These are phyloP conservation scores for Chrysina gloriosa DNA, from an alignment of 2,888 invertebrate species.

Conservation along the genomic window DNA sequence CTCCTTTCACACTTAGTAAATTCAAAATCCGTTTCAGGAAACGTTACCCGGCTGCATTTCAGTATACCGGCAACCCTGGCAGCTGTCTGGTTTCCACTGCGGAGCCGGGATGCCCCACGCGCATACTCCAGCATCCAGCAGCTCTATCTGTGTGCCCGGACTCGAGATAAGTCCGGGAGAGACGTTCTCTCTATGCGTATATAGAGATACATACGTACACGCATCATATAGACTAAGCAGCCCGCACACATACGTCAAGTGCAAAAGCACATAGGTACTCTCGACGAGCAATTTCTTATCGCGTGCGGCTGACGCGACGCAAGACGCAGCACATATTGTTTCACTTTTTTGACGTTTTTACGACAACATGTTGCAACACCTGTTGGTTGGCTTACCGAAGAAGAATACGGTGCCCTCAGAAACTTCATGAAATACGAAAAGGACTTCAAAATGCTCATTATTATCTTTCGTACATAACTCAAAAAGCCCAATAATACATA, in stretches of 20 bases:
- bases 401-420: slow-evolving; percentile 1
- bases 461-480: neutral
- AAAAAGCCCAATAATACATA: neutral
- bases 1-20: slow-evolving; percentile 23
- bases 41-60: slow-evolving; percentile 38
- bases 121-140: slow-evolving; percentile 61
- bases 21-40: slow-evolving; percentile 30
- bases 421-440: slow-evolving; percentile 4
- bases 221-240: slow-evolving; percentile 14
- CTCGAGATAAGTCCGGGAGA: slow-evolving; percentile 57
- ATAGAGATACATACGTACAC: slow-evolving; percentile 35
- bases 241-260: slow-evolving; percentile 11
- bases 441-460: slow-evolving; percentile 14
- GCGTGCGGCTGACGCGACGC: slow-evolving; percentile 20
- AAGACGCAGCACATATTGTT: slow-evolving; percentile 27
- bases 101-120: slow-evolving; percentile 59
- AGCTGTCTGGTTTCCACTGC: slow-evolving; percentile 63
- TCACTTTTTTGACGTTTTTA: slow-evolving; percentile 36
- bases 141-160: slow-evolving; percentile 60
- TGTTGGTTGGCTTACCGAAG: slow-evolving; percentile 20
- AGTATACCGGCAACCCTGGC: slow-evolving; percentile 55
- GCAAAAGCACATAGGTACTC: slow-evolving; percentile 32
- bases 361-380: slow-evolving; percentile 34
- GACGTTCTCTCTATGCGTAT: slow-evolving; percentile 40
- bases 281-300: slow-evolving; percentile 34